A percentile compares a stretch with the other conserved stretches of the same genome.
These are phyloP conservation scores for Sturnira hondurensis DNA, from an alignment of 2,113 vertebrate species.

Conservation along the genomic window DNA sequence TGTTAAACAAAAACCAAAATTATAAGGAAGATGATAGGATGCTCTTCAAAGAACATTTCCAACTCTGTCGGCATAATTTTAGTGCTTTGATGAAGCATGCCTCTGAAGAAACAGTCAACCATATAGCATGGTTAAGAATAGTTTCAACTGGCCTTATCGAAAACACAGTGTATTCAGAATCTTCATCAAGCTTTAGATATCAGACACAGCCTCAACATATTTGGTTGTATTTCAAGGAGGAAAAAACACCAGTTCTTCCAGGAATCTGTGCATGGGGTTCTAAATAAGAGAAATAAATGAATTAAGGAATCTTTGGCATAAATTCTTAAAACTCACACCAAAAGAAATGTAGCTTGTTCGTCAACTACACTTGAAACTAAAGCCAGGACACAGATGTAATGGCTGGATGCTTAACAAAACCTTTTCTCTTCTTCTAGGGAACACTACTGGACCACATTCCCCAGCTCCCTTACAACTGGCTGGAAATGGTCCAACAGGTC, in stretches of 20 bases:
- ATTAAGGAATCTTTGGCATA: not conserved
- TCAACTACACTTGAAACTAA: slow-evolving; percentile 71
- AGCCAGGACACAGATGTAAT: slow-evolving; percentile 65
- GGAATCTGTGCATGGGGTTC: slow-evolving; percentile 23
- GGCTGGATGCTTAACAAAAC: slow-evolving; percentile 4
- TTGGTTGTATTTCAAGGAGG: slow-evolving; percentile 31
- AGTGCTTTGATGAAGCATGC: slow-evolving; percentile 40
- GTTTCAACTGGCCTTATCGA: slow-evolving; percentile 56
- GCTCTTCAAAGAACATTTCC: slow-evolving; percentile 75
- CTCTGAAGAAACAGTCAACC: slow-evolving; percentile 33
- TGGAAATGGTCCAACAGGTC: not conserved
- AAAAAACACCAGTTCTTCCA: slow-evolving; percentile 6
- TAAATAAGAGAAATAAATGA: slow-evolving; percentile 18
- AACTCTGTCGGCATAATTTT: slow-evolving; percentile 66
- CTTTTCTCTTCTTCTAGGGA: slow-evolving; percentile 9
- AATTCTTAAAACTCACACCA: slow-evolving; percentile 28
- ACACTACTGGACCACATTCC: not conserved
- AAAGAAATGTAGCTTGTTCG: slow-evolving; percentile 73
- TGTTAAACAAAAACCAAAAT: slow-evolving; percentile 76
- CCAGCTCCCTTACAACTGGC: not conserved
- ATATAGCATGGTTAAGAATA: slow-evolving; percentile 43
- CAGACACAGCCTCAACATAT: slow-evolving; percentile 18
- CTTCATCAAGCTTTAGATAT: slow-evolving; percentile 52
- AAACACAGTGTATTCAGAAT: slow-evolving; percentile 58
- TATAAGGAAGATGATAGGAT: slow-evolving; percentile 73